These are phyloP conservation scores for Notechis scutatus DNA, from an alignment of 2,113 vertebrate genomes.

Conservation along the genomic window DNA sequence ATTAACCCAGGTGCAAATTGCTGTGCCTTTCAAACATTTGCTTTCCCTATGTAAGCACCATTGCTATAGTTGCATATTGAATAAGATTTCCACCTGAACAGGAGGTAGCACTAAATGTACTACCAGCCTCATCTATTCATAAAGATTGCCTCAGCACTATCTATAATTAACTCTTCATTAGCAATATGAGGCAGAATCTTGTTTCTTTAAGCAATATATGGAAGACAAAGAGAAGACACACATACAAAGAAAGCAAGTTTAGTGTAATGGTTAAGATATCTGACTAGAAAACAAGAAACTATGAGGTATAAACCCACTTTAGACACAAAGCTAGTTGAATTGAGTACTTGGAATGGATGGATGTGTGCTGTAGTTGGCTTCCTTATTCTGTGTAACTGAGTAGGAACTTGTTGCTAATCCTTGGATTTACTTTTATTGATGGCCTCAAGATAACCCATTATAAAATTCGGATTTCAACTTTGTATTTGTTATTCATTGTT, in stretches of 20 bases:
- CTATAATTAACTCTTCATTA: conserved; percentile 5
- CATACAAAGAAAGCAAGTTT: not conserved
- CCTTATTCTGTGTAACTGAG: not conserved
- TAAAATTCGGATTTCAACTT: not conserved
- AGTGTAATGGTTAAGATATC: not conserved
- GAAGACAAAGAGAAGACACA: not conserved
- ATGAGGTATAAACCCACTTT: not conserved
- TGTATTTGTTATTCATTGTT: not conserved
- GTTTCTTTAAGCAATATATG: not conserved
- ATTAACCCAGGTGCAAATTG: conserved; percentile 57
- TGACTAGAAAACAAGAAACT: not conserved
- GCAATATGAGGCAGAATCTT: not conserved
- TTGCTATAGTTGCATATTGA: conserved; percentile 36
- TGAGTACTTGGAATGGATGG: not conserved
- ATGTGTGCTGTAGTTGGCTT: not conserved
- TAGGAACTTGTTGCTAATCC: not conserved
- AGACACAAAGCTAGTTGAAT: not conserved
- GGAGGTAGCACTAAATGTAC: not conserved
- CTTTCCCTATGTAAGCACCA: conserved; percentile 39
- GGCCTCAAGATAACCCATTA: not conserved
- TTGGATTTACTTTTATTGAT: not conserved
- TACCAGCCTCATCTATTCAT: conserved; percentile 20
- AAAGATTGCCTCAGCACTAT: not conserved
- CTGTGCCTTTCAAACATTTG: conserved; percentile 39
- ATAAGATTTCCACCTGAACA: conserved; percentile 38